These are phyloP conservation scores for Boloria euphrosyne DNA, from an alignment of 2,888 invertebrate species.

Conservation along the genomic window DNA sequence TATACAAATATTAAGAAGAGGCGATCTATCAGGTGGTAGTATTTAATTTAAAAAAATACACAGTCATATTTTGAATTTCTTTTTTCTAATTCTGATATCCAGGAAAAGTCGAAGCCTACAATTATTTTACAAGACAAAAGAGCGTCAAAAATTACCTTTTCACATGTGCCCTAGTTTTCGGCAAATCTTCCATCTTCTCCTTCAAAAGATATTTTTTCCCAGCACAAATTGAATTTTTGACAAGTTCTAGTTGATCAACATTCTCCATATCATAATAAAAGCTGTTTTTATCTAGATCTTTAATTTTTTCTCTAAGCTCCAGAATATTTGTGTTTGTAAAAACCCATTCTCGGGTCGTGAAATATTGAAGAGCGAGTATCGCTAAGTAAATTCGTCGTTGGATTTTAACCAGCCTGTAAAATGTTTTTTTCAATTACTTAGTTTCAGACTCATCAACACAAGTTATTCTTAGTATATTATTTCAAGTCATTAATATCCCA, in stretches of 20 bases:
- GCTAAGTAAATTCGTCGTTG: conserved; percentile 91
- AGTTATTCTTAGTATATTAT: background rate
- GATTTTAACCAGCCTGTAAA: conserved; percentile 86
- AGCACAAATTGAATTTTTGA: conserved; percentile 82
- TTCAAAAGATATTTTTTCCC: conserved; percentile 85
- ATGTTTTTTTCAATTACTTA: background rate
- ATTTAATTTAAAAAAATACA: no score
- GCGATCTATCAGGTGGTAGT: no score
- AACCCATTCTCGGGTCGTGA: conserved; percentile 89
- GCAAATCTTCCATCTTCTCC: conserved; percentile 83
- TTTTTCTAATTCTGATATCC: background rate
- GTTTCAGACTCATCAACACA: background rate
- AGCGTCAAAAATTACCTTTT: conserved; percentile 64
- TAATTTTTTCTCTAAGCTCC: conserved; percentile 74
- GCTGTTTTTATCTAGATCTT: conserved; percentile 69
- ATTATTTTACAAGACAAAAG: no score
- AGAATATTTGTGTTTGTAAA: conserved; percentile 85
- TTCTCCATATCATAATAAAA: conserved; percentile 84
- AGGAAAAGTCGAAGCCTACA: background rate
- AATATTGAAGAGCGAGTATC: conserved; percentile 87
- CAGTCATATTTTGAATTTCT: no score
- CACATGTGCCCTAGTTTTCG: conserved; percentile 75
- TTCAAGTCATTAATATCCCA: background rate
- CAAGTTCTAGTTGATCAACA: conserved; percentile 78
- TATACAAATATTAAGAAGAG: no score